A percentile compares a stretch with the other conserved stretches of the same genome.
These are phyloP conservation scores for Pantherophis alleghaniensis DNA, from an alignment of 2,797 vertebrate species.

Conservation along the genomic window DNA sequence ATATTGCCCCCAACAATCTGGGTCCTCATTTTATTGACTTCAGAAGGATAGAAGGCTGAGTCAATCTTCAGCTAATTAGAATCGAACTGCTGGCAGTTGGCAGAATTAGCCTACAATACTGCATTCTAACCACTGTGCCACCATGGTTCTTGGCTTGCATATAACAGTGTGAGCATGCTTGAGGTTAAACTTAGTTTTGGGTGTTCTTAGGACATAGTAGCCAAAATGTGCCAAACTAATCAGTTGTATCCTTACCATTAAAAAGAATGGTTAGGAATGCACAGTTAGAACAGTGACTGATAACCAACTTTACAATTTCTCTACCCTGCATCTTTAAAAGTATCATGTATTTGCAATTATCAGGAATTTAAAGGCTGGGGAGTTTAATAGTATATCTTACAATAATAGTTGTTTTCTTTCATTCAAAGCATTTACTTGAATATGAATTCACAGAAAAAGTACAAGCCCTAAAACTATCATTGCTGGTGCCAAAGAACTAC, in stretches of 20 bases:
- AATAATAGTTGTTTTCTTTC: not conserved
- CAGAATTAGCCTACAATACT: not conserved
- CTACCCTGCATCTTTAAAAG: not conserved
- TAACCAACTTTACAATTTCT: not conserved
- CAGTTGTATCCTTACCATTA: not conserved
- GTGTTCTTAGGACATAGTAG: not conserved
- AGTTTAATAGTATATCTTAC: not conserved
- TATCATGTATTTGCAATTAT: not conserved
- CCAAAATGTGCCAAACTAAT: not conserved
- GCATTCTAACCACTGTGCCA: not conserved
- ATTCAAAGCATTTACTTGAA: not conserved
- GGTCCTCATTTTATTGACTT: not conserved
- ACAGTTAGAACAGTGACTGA: not conserved
- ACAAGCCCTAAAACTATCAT: conserved; percentile 33
- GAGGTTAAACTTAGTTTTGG: not conserved
- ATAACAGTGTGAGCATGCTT: not conserved
- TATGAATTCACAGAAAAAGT: conserved; percentile 13
- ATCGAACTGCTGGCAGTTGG: not conserved
- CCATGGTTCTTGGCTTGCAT: not conserved
- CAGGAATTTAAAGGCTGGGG: not conserved
- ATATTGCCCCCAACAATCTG: not conserved
- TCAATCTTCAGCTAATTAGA: not conserved
- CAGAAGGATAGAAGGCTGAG: not conserved
- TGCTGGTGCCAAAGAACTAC: conserved; percentile 23
- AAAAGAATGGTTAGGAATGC: not conserved